phyloP scores from a whole-genome alignment of 2,797 vertebrate species.

The Steatocranus sp. region DNA sequence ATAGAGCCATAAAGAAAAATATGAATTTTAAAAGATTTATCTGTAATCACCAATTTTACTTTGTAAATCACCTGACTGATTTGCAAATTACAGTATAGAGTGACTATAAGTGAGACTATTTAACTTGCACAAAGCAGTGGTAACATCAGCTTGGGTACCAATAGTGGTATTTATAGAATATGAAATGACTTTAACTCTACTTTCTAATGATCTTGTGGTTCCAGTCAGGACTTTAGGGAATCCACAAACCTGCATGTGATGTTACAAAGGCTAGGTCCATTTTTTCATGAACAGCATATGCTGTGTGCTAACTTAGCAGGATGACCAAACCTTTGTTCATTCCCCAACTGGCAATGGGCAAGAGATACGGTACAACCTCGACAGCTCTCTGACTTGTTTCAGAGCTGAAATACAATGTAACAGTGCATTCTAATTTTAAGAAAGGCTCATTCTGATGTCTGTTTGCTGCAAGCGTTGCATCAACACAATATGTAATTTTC shows the following conservation, averaged over 20 bases:
- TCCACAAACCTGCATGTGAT: not conserved
- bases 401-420: not conserved
- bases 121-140: not conserved
- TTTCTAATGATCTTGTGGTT: not conserved
- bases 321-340: not conserved
- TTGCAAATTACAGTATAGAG: not conserved
- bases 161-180: not conserved
- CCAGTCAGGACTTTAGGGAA: not conserved
- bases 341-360: not conserved
- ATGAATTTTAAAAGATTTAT: not conserved
- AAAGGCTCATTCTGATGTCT: not conserved
- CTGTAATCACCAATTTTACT: not conserved
- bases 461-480: not conserved
- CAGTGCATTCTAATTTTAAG: not conserved
- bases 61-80: not conserved
- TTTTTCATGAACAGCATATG: not conserved
- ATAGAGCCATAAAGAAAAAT: not conserved
- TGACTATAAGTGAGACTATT: not conserved
- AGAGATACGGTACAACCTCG: not conserved
- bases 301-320: not conserved
- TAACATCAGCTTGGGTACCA: not conserved
- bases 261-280: not conserved
- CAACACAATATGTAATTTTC: not conserved
- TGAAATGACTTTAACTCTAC: not conserved
- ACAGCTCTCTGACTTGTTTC: not conserved